Conservation (phyloP, 2,797 vertebrate genomes). For the Pseudochromis fuscus region DNA sequence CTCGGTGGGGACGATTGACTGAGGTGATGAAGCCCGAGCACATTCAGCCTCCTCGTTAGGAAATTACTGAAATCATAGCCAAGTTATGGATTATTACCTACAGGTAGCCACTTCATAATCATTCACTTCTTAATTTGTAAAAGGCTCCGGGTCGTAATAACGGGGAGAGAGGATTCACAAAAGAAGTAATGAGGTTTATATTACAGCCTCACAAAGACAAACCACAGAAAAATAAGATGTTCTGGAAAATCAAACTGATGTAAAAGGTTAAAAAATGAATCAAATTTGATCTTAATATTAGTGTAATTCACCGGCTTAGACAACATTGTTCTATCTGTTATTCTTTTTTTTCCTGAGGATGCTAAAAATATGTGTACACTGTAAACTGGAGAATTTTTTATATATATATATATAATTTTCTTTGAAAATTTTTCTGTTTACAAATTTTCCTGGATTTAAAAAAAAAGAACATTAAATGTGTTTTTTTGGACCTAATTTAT, state of each 20-base stretch:
- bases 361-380: no score
- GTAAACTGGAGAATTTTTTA: no score
- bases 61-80: conserved; percentile 34
- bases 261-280: no score
- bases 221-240: not conserved
- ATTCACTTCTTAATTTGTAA: conserved; percentile 20
- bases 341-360: no score
- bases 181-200: not conserved
- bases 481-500: no score
- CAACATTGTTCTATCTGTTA: no score
- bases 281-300: not conserved
- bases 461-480: no score
- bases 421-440: no score
- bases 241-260: no score
- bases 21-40: conserved; percentile 45
- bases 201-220: not conserved
- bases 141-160: conserved; percentile 8
- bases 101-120: conserved; percentile 30
- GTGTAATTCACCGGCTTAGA: no score
- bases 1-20: conserved; percentile 2
- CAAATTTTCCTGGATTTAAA: no score
- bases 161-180: not conserved
- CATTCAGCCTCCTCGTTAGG: conserved; percentile 54
- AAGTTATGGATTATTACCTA: conserved; percentile 46
- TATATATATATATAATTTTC: no score